Percentiles rank a stretch among this genome's conserved stretches.
phyloP scores from a whole-genome alignment of 2,797 vertebrate species.

The Columba guinea region DNA sequence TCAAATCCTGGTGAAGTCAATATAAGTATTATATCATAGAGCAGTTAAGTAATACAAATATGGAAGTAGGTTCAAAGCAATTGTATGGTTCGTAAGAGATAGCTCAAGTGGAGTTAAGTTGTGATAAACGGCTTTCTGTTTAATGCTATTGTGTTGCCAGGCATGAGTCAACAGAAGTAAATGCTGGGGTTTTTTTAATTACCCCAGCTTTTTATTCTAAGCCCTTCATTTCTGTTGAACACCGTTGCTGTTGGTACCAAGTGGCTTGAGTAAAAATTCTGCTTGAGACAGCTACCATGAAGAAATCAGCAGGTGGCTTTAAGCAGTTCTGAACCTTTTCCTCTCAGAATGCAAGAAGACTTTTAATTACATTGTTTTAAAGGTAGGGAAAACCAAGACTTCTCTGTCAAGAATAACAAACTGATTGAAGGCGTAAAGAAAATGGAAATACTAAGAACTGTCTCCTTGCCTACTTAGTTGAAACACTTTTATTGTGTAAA shows the following conservation, averaged over 20 bases:
- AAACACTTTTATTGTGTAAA: not conserved
- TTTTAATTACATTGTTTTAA: not conserved
- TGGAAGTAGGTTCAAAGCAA: not conserved
- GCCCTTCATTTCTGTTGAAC: not conserved
- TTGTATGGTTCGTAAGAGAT: accelerated
- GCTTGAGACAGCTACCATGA: not conserved
- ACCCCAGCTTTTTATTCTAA: not conserved
- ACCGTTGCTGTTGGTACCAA: not conserved
- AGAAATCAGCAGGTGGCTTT: not conserved
- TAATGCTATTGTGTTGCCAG: not conserved
- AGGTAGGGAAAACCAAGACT: not conserved
- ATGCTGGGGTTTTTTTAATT: not conserved
- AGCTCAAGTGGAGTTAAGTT: not conserved
- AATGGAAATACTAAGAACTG: not conserved
- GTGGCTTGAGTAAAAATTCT: not conserved
- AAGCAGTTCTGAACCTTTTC: not conserved
- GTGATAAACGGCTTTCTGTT: not conserved
- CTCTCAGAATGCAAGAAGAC: not conserved
- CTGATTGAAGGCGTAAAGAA: not conserved
- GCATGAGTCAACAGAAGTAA: not conserved
- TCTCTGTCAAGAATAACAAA: not conserved
- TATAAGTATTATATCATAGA: not conserved
- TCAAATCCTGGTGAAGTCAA: not conserved
- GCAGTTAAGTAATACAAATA: not conserved
- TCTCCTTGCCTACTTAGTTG: not conserved